Base-by-base conservation (phyloP, 1,140 invertebrate genomes). In the Frieseomelitta varia region DNA sequence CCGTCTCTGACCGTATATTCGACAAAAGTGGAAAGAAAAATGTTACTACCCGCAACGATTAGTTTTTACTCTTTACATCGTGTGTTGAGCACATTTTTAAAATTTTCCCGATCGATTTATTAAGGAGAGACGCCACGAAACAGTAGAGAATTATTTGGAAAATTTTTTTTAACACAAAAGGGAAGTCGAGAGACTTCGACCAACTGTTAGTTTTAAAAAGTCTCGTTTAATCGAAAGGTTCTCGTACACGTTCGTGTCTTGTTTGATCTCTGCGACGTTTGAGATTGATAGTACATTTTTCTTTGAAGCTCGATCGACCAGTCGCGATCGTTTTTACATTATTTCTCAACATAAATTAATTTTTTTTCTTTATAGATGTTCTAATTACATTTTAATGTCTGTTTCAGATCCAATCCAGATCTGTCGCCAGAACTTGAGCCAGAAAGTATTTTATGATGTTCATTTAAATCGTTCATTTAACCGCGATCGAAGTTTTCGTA, bases 361-460 rank as follows among this genome's bases (percentile, higher is more conserved):
- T 10, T 47, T 6, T 47, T 47, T 8, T 47, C 10, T 8, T 47
- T 47, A 39, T 39, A 39, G 8, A 27, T 19, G 11, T 76, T 27
- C 14, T 19, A 63, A 76, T 27, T 63, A n/a, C 21, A 2, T n/a
- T n/a, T 76, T 65, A 27, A 21, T 34, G 24, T 63, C 17, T 77
- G 56, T 63, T 77, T 77, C 75, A 77, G 75, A 27, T 51, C 3
- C 17, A 76, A 34, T 61, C 39, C 39, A 34, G 21, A 39, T 75
- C 24, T 61, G 15, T 47, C 34, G 34, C 58, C 39, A 15, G 6
- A 10, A n/a, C 11, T 24, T 24, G 21, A 76, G 21, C 34, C 17
- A 4, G 30, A 56, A 21, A 74, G 14, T 56, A 77, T 71, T 77
- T 75, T 24, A 65, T 30, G 63, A 63, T 58, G 39, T 24, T 21